These are phyloP conservation scores for Ameiurus melas DNA, from an alignment of 2,113 vertebrate species.

Conservation along the genomic window DNA sequence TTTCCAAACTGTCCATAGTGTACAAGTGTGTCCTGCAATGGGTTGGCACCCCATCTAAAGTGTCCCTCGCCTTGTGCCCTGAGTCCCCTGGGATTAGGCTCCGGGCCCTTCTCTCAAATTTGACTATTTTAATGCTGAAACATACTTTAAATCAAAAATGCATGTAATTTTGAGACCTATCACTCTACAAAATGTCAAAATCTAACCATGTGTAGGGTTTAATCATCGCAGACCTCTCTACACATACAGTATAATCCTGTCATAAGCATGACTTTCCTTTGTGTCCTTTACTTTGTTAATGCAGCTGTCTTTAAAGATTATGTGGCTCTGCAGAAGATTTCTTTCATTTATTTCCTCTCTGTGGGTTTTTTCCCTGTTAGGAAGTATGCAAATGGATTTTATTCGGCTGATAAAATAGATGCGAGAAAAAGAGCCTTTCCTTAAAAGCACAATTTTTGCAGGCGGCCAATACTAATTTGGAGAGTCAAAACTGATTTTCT, in stretches of 20 bases:
- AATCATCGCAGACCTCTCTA: not conserved
- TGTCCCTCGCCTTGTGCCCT: too few relatives aligned
- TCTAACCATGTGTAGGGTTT: not conserved
- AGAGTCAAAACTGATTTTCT: constrained; percentile 22
- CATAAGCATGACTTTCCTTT: not conserved
- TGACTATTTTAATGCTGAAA: not conserved
- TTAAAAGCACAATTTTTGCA: constrained; percentile 16
- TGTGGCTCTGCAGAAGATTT: not conserved
- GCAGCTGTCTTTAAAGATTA: not conserved
- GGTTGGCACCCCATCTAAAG: too few relatives aligned
- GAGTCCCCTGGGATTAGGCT: too few relatives aligned
- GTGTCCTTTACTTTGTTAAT: not conserved
- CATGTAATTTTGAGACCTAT: not conserved
- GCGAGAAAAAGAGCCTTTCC: constrained; percentile 9
- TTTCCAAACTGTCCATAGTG: too few relatives aligned
- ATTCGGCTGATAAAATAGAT: constrained; percentile 5
- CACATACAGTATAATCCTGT: not conserved
- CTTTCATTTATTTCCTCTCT: constrained; percentile 12
- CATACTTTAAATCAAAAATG: not conserved
- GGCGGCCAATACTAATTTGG: constrained; percentile 20
- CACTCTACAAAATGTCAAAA: not conserved
- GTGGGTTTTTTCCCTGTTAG: not conserved
- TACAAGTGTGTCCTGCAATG: too few relatives aligned
- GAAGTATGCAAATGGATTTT: constrained; percentile 8
- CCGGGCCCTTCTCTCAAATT: not conserved